Evolutionary conservation across 2,888 invertebrate genomes (phyloP).

Genomic region (Morpho deidamia): DNA sequence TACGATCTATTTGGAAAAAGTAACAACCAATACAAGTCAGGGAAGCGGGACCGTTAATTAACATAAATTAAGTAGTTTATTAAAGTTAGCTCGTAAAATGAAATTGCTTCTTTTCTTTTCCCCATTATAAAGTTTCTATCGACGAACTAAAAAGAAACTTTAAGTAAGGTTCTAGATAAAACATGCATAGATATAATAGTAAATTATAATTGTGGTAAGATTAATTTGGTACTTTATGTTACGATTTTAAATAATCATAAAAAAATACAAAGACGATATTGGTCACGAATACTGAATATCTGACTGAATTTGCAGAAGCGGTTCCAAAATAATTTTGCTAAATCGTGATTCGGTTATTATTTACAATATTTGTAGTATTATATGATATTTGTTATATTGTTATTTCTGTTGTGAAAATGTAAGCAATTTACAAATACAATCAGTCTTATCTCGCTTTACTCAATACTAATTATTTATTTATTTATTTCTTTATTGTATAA

Average conservation of each 20-base stretch:
- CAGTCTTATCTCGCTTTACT: no score
- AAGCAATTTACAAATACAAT: no score
- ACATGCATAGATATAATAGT: neutral
- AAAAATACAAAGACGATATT: no score
- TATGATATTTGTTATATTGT: no score
- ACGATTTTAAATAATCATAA: neutral
- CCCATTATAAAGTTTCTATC: constrained; percentile 10
- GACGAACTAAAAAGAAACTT: constrained; percentile 6
- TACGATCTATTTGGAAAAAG: constrained; percentile 10
- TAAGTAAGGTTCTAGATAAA: constrained; percentile 2
- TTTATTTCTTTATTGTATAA: no score
- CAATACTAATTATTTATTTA: no score
- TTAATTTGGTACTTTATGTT: neutral
- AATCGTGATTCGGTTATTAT: no score
- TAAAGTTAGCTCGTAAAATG: constrained; percentile 16
- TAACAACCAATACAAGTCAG: constrained; percentile 8
- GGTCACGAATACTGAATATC: no score
- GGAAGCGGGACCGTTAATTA: constrained; percentile 13
- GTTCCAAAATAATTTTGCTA: no score
- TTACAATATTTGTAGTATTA: no score
- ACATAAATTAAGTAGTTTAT: constrained; percentile 15
- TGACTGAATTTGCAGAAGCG: no score
- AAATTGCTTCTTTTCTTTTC: constrained; percentile 16
- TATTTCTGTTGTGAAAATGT: no score
- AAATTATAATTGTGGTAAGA: neutral